Evolutionary conservation across 1,140 invertebrate genomes (phyloP), one percentile per base, ranked within the genome.

Genomic region (Drosophila malerkotliana): DNA sequence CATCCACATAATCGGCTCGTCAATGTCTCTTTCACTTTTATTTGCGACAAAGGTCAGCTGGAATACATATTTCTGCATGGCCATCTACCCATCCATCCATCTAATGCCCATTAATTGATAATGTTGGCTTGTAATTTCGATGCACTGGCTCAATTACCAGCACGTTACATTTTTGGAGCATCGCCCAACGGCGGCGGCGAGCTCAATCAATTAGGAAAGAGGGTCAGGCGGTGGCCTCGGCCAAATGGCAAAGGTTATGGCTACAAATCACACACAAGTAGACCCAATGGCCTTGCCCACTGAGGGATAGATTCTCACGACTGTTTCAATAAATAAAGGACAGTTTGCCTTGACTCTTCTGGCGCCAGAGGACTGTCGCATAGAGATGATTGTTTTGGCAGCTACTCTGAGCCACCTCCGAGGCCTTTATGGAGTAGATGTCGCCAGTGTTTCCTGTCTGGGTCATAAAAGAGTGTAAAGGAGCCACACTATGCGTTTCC

Each of bases 1-100:
- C 62, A 71, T 73, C 26, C 67, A 59, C 53, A 53, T 67, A 24
- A 69, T 47, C 54, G 59, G 28, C 54, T 49, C 59, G 61, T 58
- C 63, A 79, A 85, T 72, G 73, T 74, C 77, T 74, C 68, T 75
- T 85, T 88, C 63, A 61, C 58, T 63, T 82, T 76, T 56, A 80
- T 69, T 68, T 48, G 51, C 49, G 34, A 3, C 62, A 74, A 77
- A 87, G 82, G 81, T 85, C 82, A 79, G 49, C 58, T 61, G 60
- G 60, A 64, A 64, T 28, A 28, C 26, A 67, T 10, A 48, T 41
- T 67, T 67, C 63, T 52, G 63, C 63, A 67, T 67, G 59, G 67
- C 32, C 62, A 49, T 45, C 48, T n/a, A 39, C 12, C 39, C 7
- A 18, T 14, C 45, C 37, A 44, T 14, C 6, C 39, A 8, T 39